These are phyloP conservation scores for Plectrocnemia conspersa DNA, from an alignment of 1,140 invertebrate species.

Conservation along the genomic window DNA sequence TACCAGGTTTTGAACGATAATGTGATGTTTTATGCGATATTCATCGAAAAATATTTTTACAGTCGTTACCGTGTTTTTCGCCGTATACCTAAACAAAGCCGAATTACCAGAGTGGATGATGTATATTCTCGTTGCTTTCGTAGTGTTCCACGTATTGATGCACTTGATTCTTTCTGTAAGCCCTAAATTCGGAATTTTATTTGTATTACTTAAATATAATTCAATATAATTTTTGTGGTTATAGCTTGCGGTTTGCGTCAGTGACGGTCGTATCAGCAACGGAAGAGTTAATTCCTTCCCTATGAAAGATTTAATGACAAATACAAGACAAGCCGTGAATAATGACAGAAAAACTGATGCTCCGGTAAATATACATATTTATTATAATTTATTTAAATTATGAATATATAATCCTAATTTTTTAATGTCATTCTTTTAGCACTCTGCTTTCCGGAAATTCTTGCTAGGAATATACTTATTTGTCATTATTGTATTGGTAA, in stretches of 20 bases:
- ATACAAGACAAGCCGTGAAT: constrained; percentile 55
- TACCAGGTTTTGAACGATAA: background rate
- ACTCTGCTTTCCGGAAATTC: constrained; percentile 65
- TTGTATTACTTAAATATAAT: constrained; percentile 19
- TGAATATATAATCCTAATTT: constrained; percentile 3
- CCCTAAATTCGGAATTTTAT: constrained; percentile 37
- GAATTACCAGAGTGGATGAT: constrained; percentile 80
- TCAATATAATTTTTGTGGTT: constrained; percentile 36
- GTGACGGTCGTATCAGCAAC: constrained; percentile 62
- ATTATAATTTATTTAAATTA: constrained; percentile 13
- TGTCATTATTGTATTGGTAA: constrained; percentile 58
- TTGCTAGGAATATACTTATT: constrained; percentile 70
- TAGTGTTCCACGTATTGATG: constrained; percentile 81
- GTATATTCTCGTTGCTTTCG: constrained; percentile 82
- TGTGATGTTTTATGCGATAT: background rate
- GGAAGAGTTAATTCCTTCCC: constrained; percentile 74
- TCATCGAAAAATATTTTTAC: constrained; percentile 40
- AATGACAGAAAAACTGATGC: constrained; percentile 67
- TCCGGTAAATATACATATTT: constrained; percentile 56
- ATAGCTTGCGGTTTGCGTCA: constrained; percentile 67
- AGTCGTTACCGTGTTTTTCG: constrained; percentile 93
- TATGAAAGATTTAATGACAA: constrained; percentile 73
- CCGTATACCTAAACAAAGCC: constrained; percentile 77
- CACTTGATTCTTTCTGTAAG: constrained; percentile 88
- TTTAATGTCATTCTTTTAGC: constrained; percentile 54